A percentile compares a stretch with the other conserved stretches of the same genome.
Evolutionary conservation across 1,140 invertebrate species (phyloP).

Genomic region (Drosophila mojavensis): DNA sequence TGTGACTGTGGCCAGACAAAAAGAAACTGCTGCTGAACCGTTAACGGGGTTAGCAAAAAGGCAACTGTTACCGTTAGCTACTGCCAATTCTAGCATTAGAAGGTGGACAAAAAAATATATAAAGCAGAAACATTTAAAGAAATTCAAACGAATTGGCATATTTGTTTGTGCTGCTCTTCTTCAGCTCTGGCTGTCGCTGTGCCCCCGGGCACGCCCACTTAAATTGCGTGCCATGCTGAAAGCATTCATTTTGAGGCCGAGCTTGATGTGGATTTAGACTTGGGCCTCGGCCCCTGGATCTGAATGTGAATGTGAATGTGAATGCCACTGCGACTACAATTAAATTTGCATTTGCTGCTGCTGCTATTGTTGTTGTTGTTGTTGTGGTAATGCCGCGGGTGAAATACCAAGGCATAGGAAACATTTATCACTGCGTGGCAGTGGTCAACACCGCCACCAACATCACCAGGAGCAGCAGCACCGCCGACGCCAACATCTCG

Average conservation of each 20-base stretch:
- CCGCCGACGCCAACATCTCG: constrained; percentile 15
- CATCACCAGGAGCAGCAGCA: constrained; percentile 28
- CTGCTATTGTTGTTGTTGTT: background rate
- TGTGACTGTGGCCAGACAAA: constrained; percentile 40
- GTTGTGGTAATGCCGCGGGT: constrained; percentile 64
- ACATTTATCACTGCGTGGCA: constrained; percentile 83
- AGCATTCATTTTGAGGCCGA: constrained; percentile 69
- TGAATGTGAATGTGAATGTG: constrained; percentile 47
- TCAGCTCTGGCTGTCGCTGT: constrained; percentile 30
- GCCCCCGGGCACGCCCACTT: constrained; percentile 80
- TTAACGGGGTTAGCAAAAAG: constrained; percentile 47
- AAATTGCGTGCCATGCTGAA: constrained; percentile 83
- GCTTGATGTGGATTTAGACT: constrained; percentile 32
- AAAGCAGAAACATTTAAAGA: constrained; percentile 65
- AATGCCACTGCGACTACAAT: constrained; percentile 75
- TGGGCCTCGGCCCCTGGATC: constrained; percentile 1
- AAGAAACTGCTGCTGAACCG: constrained; percentile 35
- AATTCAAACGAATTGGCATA: constrained; percentile 79
- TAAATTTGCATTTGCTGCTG: constrained; percentile 82
- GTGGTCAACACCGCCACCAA: constrained; percentile 39
- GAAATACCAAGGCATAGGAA: constrained; percentile 83
- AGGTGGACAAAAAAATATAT: constrained; percentile 32
- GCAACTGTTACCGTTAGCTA: constrained; percentile 43
- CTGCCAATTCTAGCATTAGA: constrained; percentile 37
- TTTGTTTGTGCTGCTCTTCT: constrained; percentile 36